Evolutionary conservation across 2,113 vertebrate species (phyloP).

Genomic region (Myanophis thanlyinensis): DNA sequence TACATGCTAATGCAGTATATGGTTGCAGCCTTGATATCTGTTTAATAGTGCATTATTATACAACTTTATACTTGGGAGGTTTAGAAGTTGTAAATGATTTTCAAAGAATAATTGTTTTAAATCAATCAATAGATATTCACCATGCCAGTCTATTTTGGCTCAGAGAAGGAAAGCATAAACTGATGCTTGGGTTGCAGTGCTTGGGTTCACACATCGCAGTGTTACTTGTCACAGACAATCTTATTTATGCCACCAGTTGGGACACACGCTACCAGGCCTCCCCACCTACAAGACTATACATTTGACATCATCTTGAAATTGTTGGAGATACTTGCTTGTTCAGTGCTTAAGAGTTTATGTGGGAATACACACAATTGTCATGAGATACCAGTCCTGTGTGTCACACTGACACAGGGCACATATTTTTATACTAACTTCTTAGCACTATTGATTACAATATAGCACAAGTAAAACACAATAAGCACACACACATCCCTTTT

Average conservation of each 20-base stretch:
- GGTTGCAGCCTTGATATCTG: neutral
- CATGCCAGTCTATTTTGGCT: neutral
- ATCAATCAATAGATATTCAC: neutral
- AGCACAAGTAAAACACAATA: too few species aligned
- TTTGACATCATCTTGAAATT: neutral
- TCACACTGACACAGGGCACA: neutral
- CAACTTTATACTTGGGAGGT: neutral
- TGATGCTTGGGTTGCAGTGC: neutral
- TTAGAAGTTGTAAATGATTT: neutral
- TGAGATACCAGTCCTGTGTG: neutral
- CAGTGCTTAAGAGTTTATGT: neutral
- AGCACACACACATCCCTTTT: neutral
- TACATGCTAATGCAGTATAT: neutral
- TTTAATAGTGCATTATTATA: neutral
- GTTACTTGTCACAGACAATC: neutral
- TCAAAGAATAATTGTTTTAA: neutral
- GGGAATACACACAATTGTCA: neutral
- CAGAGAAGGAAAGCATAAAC: neutral
- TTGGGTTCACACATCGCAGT: neutral
- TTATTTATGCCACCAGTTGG: neutral
- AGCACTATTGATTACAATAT: neutral
- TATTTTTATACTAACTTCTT: neutral
- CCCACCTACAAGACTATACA: neutral
- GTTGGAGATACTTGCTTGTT: neutral
- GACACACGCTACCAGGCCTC: neutral